Conservation (phyloP, 1,140 invertebrate species). For the Apis dorsata region DNA sequence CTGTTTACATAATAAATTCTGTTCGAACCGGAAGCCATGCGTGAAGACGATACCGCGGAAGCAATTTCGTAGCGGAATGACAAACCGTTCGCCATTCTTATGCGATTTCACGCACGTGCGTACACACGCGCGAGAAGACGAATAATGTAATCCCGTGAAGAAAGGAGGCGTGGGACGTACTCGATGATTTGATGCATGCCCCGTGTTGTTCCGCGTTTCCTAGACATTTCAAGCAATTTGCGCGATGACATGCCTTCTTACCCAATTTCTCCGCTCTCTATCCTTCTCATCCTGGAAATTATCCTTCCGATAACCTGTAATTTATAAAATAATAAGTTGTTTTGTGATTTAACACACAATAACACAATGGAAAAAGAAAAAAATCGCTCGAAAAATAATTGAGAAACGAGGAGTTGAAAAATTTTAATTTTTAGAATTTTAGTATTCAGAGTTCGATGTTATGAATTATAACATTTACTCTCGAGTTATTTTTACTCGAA, state of each 20-base stretch:
- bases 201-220: constrained; percentile 1
- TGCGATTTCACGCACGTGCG: constrained; percentile 35
- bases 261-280: not conserved
- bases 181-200: constrained; percentile 38
- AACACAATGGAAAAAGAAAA: no score
- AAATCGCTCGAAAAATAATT: no score
- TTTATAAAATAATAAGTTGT: no score
- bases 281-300: not conserved
- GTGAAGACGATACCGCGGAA: constrained; percentile 44
- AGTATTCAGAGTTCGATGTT: no score
- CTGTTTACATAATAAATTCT: constrained; percentile 13
- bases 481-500: no score
- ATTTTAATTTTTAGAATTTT: no score
- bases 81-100: constrained; percentile 29
- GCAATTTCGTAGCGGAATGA: constrained; percentile 24
- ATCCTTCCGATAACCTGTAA: not conserved
- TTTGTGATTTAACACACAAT: no score
- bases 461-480: no score
- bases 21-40: constrained; percentile 4
- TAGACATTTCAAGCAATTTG: not conserved
- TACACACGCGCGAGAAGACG: constrained; percentile 26
- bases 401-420: no score
- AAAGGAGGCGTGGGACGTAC: constrained; percentile 40
- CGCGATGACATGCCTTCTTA: not conserved
- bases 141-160: constrained; percentile 32